Percentiles rank a stretch among this genome's conserved stretches.
phyloP scores from a whole-genome alignment of 2,113 vertebrate species.

The Atractosteus spatula region DNA sequence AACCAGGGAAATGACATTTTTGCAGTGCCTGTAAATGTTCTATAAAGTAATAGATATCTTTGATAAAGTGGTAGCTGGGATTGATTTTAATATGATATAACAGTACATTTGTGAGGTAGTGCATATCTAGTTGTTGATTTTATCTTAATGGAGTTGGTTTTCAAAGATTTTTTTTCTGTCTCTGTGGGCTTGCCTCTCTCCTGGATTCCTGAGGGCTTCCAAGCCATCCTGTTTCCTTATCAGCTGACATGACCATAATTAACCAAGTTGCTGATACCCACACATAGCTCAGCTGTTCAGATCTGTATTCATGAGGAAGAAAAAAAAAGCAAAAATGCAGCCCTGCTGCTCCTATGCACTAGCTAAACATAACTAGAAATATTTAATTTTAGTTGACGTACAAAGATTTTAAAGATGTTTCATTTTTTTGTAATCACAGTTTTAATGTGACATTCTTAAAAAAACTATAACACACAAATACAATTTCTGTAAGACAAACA shows the following conservation, averaged over 20 bases:
- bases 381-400: too few species aligned
- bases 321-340: not conserved
- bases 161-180: conserved; percentile 4
- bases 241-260: not conserved
- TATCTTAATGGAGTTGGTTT: conserved; percentile 11
- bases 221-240: not conserved
- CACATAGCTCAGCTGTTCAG: not conserved
- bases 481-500: too few species aligned
- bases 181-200: not conserved
- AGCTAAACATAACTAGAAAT: too few species aligned
- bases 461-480: too few species aligned
- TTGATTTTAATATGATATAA: conserved; percentile 7
- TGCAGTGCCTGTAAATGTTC: not conserved
- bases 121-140: conserved; percentile 5
- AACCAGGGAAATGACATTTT: not conserved
- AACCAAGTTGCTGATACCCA: not conserved
- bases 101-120: not conserved
- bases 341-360: too few species aligned
- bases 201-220: not conserved
- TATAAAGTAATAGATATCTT: conserved; percentile 2
- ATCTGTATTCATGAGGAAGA: not conserved
- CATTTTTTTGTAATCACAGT: too few species aligned
- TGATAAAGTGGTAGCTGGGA: not conserved
- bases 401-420: too few species aligned
- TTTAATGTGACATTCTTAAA: too few species aligned